phyloP scores from a whole-genome alignment of 1,140 invertebrate species.

The Pectinophora gossypiella region DNA sequence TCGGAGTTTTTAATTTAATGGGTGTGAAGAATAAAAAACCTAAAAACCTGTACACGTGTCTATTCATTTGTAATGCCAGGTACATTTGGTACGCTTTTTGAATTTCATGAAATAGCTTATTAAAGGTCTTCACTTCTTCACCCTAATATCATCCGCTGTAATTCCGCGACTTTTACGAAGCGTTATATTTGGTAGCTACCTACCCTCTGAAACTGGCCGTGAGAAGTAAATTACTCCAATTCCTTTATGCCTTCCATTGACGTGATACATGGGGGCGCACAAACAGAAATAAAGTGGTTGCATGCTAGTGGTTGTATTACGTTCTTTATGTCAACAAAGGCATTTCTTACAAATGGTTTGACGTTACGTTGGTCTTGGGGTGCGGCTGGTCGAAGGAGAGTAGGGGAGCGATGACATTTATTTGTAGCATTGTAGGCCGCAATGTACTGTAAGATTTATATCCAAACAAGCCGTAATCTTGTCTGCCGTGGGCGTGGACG shows the following conservation, averaged over 20 bases:
- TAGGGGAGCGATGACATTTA: constrained; percentile 39
- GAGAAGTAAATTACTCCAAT: neutral
- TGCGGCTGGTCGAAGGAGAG: constrained; percentile 22
- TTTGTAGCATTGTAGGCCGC: constrained; percentile 26
- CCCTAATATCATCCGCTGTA: no score
- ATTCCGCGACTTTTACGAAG: no score
- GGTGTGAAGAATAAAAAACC: no score
- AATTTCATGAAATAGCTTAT: no score
- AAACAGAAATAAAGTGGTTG: neutral
- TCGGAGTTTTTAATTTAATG: no score
- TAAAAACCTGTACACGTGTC: no score
- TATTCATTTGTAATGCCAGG: no score
- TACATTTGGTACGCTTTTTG: no score
- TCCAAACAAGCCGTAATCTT: constrained; percentile 61
- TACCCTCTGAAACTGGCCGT: no score
- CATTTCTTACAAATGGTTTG: constrained; percentile 14
- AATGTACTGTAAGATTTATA: constrained; percentile 62
- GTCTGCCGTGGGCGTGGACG: constrained; percentile 57
- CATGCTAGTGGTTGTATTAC: neutral
- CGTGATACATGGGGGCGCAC: neutral
- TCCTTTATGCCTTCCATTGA: neutral
- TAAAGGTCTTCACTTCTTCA: no score
- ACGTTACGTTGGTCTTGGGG: constrained; percentile 10
- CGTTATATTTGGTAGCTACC: no score
- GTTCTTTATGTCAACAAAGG: neutral